Evolutionary conservation across 2,888 invertebrate genomes (phyloP), one percentile per base, ranked within the genome.

Genomic region (Acronicta aceris): DNA sequence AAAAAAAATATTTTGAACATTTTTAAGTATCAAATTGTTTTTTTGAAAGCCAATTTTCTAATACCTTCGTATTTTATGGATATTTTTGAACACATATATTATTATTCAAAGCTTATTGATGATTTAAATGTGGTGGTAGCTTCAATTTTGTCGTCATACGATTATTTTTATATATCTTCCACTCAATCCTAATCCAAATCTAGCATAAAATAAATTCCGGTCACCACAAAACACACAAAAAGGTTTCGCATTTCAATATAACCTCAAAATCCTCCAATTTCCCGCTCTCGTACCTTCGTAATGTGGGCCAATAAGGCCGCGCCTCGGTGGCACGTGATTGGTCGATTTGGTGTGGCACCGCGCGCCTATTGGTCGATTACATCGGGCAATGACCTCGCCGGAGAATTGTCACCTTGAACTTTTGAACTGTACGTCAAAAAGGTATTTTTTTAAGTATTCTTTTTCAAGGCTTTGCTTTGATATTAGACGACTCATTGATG

Each of bases 391-490:
- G 70, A 85, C 81, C 86, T 84, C 78, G 72, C 51, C 43, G 42
- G 57, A 52, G 49, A 72, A 74, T 70, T 64, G 51, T 81, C 59
- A 78, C 85, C 86, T 86, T 87, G 87, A 88, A 84, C 83, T 79
- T 78, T 74, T 71, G 73, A 65, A 67, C 72, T 70, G 68, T 67
- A 48, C 60, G 59, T 66, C 65, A 66, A 63, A 79, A n/a, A 66
- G 74, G 65, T 68, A 40, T 59, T 68, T 62, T 56, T 62, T 46
- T 49, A 70, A 58, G 56, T 54, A 62, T 59, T 66, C 13, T 49
- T 59, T 58, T 56, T 59, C 21, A 46, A 36, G 52, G n/a, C 30
- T 49, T 33, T 13, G 10, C 36, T 47, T 53, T 40, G 55, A 50
- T 47, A 48, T 40, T 42, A 25, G 9, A 51, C 43, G 33, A 41